These are phyloP conservation scores for Parnassius apollo DNA, from an alignment of 2,888 invertebrate genomes.

Conservation along the genomic window DNA sequence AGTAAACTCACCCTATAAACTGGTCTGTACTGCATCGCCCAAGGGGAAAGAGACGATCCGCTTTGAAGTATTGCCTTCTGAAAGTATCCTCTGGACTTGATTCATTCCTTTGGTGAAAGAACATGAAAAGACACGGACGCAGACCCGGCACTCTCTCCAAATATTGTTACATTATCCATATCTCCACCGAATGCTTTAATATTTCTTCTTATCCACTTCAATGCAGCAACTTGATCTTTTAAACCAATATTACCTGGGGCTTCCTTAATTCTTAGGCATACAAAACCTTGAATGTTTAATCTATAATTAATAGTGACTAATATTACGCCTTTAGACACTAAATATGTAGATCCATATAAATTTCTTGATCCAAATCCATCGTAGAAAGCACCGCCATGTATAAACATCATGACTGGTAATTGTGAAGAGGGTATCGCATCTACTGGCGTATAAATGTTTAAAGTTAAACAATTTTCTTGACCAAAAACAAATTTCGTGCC, in stretches of 20 bases:
- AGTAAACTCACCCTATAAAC: slow-evolving; percentile 54
- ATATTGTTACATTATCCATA: slow-evolving; percentile 57
- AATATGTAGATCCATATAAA: slow-evolving; percentile 59
- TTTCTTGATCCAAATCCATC: slow-evolving; percentile 50
- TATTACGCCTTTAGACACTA: slow-evolving; percentile 56
- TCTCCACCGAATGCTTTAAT: slow-evolving; percentile 61
- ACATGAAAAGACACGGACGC: slow-evolving; percentile 60
- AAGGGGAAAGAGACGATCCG: slow-evolving; percentile 58
- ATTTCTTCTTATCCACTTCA: slow-evolving; percentile 60
- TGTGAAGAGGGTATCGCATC: slow-evolving; percentile 33
- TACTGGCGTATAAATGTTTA: slow-evolving; percentile 61
- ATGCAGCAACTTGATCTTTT: slow-evolving; percentile 64
- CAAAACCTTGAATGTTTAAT: slow-evolving; percentile 61
- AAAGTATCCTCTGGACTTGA: slow-evolving; percentile 63
- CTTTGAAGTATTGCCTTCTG: slow-evolving; percentile 66
- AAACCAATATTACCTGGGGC: slow-evolving; percentile 65
- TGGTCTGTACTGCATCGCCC: slow-evolving; percentile 61
- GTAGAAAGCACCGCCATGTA: slow-evolving; percentile 68
- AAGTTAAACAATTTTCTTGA: slow-evolving; percentile 51
- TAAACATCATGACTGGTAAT: slow-evolving; percentile 65
- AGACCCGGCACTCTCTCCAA: slow-evolving; percentile 69
- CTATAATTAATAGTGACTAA: slow-evolving; percentile 64
- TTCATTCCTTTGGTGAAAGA: slow-evolving; percentile 60
- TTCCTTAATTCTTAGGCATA: slow-evolving; percentile 61
- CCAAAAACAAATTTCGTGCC: slow-evolving; percentile 42